Percentiles rank a stretch among this genome's conserved stretches.
Evolutionary conservation across 2,113 vertebrate species (phyloP).

Genomic region (Gopherus evgoodei): DNA sequence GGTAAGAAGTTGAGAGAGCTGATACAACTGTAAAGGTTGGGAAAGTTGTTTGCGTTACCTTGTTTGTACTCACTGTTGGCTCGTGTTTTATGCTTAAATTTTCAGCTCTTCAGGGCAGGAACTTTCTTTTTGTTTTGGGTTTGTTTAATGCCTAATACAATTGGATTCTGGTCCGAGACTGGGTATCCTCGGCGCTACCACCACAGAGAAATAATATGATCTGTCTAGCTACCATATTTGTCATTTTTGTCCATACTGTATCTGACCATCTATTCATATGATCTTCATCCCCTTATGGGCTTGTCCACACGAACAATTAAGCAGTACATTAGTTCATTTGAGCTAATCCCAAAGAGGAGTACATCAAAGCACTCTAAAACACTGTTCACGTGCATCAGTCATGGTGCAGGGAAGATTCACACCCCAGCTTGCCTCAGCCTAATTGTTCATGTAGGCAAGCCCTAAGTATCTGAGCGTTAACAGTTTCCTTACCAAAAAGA

Average conservation of each 20-base stretch:
- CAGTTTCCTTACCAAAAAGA: slow-evolving; percentile 1
- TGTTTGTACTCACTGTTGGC: neutral
- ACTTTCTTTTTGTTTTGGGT: fast-evolving
- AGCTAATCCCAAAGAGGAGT: neutral
- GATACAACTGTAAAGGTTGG: too few species aligned
- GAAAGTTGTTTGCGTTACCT: fast-evolving
- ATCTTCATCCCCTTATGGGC: neutral
- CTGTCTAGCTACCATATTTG: neutral
- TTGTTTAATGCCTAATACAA: neutral
- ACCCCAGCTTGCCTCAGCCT: neutral
- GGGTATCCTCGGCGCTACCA: neutral
- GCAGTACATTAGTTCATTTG: neutral
- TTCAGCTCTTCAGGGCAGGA: neutral
- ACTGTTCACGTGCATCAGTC: neutral
- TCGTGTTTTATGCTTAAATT: neutral
- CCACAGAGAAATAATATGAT: neutral
- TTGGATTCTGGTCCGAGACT: neutral
- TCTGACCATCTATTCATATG: neutral
- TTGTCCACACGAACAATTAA: neutral
- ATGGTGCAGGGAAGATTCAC: neutral
- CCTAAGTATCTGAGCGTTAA: neutral
- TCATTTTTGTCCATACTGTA: neutral
- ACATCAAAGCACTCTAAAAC: neutral
- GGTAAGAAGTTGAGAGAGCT: too few species aligned
- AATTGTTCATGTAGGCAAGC: neutral